Conservation (phyloP, 2,113 vertebrate genomes). For the Murina feae region DNA sequence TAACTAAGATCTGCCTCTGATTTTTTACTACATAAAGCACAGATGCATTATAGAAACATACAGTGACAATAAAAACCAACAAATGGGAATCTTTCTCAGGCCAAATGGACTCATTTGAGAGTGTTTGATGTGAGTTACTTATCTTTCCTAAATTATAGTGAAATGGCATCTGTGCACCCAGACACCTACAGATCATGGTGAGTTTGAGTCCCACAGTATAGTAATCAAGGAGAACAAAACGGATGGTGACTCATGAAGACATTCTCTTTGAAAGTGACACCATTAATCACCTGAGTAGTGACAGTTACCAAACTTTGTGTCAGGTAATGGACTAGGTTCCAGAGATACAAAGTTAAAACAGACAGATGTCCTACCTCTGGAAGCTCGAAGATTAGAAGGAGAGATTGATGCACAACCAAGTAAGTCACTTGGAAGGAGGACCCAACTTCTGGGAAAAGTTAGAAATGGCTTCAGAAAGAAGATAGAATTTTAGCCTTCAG, state of each 20-base stretch:
- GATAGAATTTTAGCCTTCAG: background rate
- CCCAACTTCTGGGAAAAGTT: background rate
- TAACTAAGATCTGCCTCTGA: background rate
- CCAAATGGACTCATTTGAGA: background rate
- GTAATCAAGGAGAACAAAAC: background rate
- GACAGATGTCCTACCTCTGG: background rate
- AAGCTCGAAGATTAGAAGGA: background rate
- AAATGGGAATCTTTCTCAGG: background rate
- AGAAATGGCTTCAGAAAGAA: background rate
- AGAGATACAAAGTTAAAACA: background rate
- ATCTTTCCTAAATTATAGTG: background rate
- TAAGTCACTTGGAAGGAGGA: background rate
- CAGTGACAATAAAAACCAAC: background rate
- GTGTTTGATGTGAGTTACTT: background rate
- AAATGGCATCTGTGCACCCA: background rate
- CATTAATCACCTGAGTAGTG: background rate
- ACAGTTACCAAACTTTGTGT: background rate
- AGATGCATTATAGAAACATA: background rate
- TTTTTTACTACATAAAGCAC: background rate
- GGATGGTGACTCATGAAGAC: background rate
- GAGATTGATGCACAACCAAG: background rate
- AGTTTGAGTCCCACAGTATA: background rate
- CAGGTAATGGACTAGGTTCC: background rate
- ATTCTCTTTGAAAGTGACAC: background rate
- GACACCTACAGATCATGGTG: background rate